Conservation (phyloP, 2,113 vertebrate genomes). For the Elephantulus edwardii region DNA sequence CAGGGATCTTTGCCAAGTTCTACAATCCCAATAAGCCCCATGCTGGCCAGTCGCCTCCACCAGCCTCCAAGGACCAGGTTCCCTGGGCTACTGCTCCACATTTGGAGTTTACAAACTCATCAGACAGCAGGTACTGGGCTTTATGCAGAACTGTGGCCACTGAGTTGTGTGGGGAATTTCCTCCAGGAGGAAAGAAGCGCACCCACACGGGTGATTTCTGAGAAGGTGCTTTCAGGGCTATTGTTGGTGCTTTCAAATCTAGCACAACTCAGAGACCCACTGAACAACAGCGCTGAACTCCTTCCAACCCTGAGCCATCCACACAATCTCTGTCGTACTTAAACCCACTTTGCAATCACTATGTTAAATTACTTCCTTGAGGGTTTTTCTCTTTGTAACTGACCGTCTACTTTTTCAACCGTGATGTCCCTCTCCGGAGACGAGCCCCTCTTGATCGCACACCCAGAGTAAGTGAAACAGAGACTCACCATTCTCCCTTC, state of each 20-base stretch:
- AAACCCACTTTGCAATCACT: too few relatives aligned
- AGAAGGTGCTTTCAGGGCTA: conserved; percentile 50
- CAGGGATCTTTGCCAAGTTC: neutral
- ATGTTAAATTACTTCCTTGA: too few relatives aligned
- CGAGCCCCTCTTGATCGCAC: too few relatives aligned
- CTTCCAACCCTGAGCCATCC: too few relatives aligned
- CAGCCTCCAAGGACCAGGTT: neutral
- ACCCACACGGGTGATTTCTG: neutral
- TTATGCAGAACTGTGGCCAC: neutral
- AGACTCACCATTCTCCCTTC: too few relatives aligned
- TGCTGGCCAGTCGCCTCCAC: neutral
- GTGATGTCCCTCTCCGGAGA: too few relatives aligned
- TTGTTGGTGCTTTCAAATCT: neutral
- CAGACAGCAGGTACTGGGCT: neutral
- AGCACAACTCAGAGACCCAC: too few relatives aligned
- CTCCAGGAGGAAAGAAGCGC: conserved; percentile 45
- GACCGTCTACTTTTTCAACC: too few relatives aligned
- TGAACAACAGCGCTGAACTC: neutral
- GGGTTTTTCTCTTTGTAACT: too few relatives aligned
- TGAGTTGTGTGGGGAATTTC: conserved; percentile 42
- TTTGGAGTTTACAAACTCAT: neutral
- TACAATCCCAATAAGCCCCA: neutral
- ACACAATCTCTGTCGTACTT: too few relatives aligned
- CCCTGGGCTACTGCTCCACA: neutral
- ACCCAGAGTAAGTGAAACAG: too few relatives aligned